A percentile compares a stretch with the other conserved stretches of the same genome.
Evolutionary conservation across 2,113 vertebrate genomes (phyloP).

Genomic region (Oostethus manadensis): DNA sequence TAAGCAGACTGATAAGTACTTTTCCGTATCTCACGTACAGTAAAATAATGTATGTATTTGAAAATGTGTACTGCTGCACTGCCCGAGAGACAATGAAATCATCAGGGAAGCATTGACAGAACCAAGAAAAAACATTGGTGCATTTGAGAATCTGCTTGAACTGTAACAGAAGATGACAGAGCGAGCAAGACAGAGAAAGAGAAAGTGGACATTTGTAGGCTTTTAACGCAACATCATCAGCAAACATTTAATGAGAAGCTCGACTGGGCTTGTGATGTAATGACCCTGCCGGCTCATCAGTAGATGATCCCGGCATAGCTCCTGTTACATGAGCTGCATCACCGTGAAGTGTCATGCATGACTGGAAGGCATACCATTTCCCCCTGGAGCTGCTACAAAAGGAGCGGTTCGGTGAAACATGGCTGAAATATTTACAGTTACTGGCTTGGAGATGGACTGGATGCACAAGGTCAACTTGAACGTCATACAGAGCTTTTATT

Average conservation of each 20-base stretch:
- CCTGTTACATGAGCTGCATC: conserved; percentile 3
- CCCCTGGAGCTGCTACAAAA: background rate
- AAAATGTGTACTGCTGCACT: background rate
- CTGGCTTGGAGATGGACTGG: background rate
- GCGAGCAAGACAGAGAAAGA: background rate
- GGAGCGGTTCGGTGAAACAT: background rate
- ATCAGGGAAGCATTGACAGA: conserved; percentile 10
- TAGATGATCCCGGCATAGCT: background rate
- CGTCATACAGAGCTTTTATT: background rate
- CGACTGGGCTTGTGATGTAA: conserved; percentile 1
- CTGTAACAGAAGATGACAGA: background rate
- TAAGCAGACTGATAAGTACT: no score
- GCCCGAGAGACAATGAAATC: conserved; percentile 34
- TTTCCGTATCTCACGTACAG: background rate
- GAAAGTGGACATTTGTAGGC: background rate
- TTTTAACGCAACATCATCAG: background rate
- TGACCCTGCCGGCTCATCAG: background rate
- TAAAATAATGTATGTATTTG: background rate
- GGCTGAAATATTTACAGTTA: background rate
- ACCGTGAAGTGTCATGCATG: background rate
- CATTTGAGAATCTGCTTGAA: background rate
- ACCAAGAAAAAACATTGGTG: conserved; percentile 8
- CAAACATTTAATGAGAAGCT: background rate
- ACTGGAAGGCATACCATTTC: conserved; percentile 7
- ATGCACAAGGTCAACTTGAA: background rate